Conservation (phyloP, 92 coral and sea anemone species). For the Umimayanthus chanpuru region DNA sequence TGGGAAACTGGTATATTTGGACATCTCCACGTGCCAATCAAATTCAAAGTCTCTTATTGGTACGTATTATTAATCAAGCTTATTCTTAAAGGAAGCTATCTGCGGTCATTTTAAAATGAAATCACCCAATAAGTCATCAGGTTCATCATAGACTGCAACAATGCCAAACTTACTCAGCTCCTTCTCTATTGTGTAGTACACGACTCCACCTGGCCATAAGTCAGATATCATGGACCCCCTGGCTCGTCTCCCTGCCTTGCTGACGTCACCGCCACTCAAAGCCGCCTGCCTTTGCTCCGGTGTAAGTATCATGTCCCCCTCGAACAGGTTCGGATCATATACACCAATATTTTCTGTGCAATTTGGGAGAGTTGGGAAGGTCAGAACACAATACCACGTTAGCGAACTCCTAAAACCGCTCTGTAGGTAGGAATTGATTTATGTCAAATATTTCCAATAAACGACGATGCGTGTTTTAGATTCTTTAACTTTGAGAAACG, state of each 20-base stretch:
- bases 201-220: conserved; percentile 35
- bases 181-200: conserved; percentile 26
- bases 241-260: conserved; percentile 11
- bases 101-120: no score
- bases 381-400: background rate
- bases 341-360: conserved; percentile 17
- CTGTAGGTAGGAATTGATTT: background rate
- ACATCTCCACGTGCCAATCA: no score
- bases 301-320: conserved; percentile 43
- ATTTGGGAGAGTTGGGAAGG: background rate
- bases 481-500: no score
- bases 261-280: conserved; percentile 32
- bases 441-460: no score
- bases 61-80: no score
- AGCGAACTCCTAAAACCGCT: background rate
- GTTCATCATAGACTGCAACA: background rate
- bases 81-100: no score
- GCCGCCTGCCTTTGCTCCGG: conserved; percentile 33
- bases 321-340: conserved; percentile 27
- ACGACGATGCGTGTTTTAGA: no score
- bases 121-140: no score
- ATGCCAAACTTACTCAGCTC: conserved; percentile 14
- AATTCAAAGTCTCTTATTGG: no score
- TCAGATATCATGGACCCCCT: conserved; percentile 37
- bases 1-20: no score